Conservation (phyloP, 2,888 invertebrate species). For the Portevinia maculata region DNA sequence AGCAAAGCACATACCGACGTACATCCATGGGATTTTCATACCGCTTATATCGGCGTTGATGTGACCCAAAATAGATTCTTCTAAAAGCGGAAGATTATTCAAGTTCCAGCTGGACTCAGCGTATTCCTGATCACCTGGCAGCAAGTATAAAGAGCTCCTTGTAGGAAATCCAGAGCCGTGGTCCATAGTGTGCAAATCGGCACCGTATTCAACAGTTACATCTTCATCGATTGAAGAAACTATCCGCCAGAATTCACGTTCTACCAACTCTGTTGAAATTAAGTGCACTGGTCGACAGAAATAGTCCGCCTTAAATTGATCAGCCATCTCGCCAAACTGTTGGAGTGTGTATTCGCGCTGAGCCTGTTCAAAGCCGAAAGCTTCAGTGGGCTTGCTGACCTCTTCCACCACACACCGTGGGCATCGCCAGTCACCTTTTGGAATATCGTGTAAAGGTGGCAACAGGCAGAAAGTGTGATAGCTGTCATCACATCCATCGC, state of each 20-base stretch:
- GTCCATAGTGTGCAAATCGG: conserved; percentile 98
- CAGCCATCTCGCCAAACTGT: conserved; percentile 99
- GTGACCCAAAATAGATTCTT: conserved; percentile 96
- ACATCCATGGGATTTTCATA: conserved; percentile 99
- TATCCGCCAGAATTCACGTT: conserved; percentile 99
- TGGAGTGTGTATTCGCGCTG: conserved; percentile 96
- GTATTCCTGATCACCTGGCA: conserved; percentile 93
- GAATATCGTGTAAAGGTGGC: conserved; percentile 96
- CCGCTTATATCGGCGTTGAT: conserved; percentile 99
- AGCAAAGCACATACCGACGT: conserved; percentile 99
- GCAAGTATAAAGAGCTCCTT: conserved; percentile 90
- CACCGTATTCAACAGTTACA: conserved; percentile 99
- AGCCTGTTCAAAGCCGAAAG: conserved; percentile 99
- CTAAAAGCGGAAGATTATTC: conserved; percentile 97
- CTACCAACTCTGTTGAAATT: conserved; percentile 94
- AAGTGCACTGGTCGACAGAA: conserved; percentile 98
- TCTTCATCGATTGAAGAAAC: conserved; percentile 98
- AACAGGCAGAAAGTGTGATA: conserved; percentile 99
- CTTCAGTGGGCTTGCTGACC: conserved; percentile 95
- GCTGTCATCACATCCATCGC: conserved; percentile 98
- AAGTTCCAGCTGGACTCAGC: conserved; percentile 98
- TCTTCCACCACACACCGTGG: conserved; percentile 97
- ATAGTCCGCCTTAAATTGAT: conserved; percentile 98
- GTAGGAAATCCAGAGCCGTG: conserved; percentile 98
- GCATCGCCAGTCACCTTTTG: conserved; percentile 98